These are phyloP conservation scores for Dyspetes luteomarginatus DNA, from an alignment of 2,888 invertebrate species.

Conservation along the genomic window DNA sequence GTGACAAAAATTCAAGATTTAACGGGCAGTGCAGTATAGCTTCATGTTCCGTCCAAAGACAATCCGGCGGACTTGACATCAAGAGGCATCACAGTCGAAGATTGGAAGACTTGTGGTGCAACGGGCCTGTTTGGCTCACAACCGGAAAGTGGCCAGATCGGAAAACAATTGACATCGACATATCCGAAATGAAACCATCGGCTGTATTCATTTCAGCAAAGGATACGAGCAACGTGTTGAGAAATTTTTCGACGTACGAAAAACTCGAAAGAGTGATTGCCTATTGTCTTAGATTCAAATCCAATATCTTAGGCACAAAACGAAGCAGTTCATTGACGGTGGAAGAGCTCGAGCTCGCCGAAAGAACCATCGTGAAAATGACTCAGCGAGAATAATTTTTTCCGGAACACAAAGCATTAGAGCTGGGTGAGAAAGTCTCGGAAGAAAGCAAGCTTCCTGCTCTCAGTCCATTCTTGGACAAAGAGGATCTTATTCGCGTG, in stretches of 20 bases:
- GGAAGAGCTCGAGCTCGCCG: background rate
- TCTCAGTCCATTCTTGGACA: slow-evolving; percentile 55
- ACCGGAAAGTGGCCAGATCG: background rate
- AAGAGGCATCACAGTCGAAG: background rate
- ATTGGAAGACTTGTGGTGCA: background rate
- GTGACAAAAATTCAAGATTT: background rate
- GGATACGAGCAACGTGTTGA: background rate
- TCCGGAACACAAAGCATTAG: background rate
- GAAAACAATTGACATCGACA: background rate
- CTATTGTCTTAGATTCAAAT: slow-evolving; percentile 20
- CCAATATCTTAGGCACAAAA: background rate
- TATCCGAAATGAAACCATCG: background rate
- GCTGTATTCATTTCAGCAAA: background rate
- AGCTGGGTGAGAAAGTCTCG: background rate
- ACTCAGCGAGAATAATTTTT: slow-evolving; percentile 14
- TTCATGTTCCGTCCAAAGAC: background rate
- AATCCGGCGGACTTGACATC: background rate
- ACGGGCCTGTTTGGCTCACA: background rate
- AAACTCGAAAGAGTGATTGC: slow-evolving; percentile 17
- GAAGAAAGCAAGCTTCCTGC: background rate
- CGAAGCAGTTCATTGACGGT: background rate
- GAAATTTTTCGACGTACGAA: slow-evolving; percentile 14
- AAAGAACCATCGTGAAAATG: background rate
- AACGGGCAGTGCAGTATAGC: background rate
- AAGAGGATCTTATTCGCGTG: slow-evolving; percentile 49